phyloP scores from a whole-genome alignment of 1,140 invertebrate genomes.

The Oncopeltus fasciatus region DNA sequence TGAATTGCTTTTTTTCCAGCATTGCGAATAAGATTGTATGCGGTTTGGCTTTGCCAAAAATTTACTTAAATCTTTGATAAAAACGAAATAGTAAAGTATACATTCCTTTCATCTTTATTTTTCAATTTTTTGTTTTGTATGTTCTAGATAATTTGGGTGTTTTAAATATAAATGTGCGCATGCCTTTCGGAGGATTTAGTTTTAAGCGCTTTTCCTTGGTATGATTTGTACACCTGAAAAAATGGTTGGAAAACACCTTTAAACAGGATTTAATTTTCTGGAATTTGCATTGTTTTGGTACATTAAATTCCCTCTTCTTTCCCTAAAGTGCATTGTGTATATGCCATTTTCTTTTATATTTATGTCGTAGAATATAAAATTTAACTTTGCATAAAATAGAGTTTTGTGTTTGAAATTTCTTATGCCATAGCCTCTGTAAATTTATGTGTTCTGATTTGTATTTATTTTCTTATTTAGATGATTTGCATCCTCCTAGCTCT shows the following conservation, averaged over 20 bases:
- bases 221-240: too few relatives aligned
- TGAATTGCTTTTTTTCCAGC: slow-evolving; percentile 1
- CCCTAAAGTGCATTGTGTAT: background rate
- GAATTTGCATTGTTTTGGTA: slow-evolving; percentile 7
- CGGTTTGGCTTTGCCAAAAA: slow-evolving; percentile 6
- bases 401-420: slow-evolving; percentile 14
- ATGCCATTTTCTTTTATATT: slow-evolving; percentile 1
- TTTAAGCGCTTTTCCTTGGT: slow-evolving; percentile 10
- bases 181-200: slow-evolving; percentile 13
- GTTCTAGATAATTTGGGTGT: slow-evolving; percentile 3
- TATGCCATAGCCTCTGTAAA: slow-evolving; percentile 10
- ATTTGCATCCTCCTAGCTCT: background rate
- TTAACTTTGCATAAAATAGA: slow-evolving; percentile 14
- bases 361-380: slow-evolving; percentile 1
- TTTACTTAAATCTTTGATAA: background rate
- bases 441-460: slow-evolving; percentile 2
- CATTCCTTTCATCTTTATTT: background rate
- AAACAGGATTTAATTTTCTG: slow-evolving; percentile 6
- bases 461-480: slow-evolving; percentile 6
- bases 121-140: background rate
- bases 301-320: background rate
- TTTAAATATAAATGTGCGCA: slow-evolving; percentile 16
- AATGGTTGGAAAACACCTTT: too few relatives aligned
- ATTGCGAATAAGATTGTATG: slow-evolving; percentile 3
- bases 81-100: background rate